Evolutionary conservation across 2,888 invertebrate species (phyloP), one percentile per base, ranked within the genome.

Genomic region (Caenorhabditis panamensis): DNA sequence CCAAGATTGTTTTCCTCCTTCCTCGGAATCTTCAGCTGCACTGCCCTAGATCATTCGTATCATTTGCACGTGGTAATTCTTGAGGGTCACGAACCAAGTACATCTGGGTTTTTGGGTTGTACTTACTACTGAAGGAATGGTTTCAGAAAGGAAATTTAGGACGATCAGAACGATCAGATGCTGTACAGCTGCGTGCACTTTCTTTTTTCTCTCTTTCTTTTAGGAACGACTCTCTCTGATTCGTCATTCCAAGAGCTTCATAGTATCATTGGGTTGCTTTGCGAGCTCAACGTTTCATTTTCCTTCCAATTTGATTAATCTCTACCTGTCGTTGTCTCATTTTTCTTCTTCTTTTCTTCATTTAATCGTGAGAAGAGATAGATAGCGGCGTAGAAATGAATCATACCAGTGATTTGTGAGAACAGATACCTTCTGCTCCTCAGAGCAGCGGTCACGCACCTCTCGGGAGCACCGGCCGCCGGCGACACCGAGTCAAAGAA

Each of bases 81-180:
- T n/a, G n/a, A n/a, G n/a, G 31, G 31, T 31, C 31, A 31, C 31
- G 31, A 9, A 31, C n/a, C n/a, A n/a, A n/a, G n/a, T 3, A 56
- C 68, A 68, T 47, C 68, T 68, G 58, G 56, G n/a, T n/a, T n/a
- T n/a, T n/a, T n/a, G n/a, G n/a, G n/a, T 22, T 41, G 26, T 16
- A 13, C 11, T 16, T 8, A 1, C 1, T 0, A 37, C 13, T 3
- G 41, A 41, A 58, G 9, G 9, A 3, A 44, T n/a, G 51, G 16
- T 47, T 49, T 44, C 67, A n/a, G n/a, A n/a, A n/a, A n/a, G n/a
- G n/a, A 36, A n/a, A n/a, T n/a, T 36, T 5, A 36, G 11, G 36
- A 36, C n/a, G n/a, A n/a, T n/a, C n/a, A n/a, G n/a, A n/a, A n/a
- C n/a, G n/a, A n/a, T 47, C 56, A 47, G 47, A 31, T 44, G 41